Conservation (phyloP, 2,113 vertebrate genomes). For the Paratilapia polleni region DNA sequence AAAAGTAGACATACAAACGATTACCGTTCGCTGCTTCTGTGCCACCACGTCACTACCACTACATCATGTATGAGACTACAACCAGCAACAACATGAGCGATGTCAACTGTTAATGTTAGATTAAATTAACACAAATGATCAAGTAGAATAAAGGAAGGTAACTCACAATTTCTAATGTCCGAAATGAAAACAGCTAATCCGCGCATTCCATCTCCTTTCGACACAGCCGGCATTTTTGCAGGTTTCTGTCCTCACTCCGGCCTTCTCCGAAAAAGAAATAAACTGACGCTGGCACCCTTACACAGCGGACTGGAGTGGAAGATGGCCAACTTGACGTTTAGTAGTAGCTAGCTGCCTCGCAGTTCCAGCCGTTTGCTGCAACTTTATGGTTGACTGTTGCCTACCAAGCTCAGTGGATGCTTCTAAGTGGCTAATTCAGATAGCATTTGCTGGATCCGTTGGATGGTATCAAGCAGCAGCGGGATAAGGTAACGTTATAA, state of each 20-base stretch:
- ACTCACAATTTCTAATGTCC: slow-evolving; percentile 94
- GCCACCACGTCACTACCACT: not conserved
- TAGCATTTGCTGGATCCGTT: slow-evolving; percentile 42
- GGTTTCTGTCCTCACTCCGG: slow-evolving; percentile 58
- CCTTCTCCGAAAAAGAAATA: slow-evolving; percentile 52
- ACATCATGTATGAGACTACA: not conserved
- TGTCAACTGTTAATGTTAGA: not conserved
- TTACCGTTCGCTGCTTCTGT: not conserved
- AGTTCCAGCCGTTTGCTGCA: not conserved
- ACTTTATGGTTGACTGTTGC: not conserved
- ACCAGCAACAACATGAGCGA: not conserved
- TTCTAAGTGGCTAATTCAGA: not conserved
- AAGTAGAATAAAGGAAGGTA: not conserved
- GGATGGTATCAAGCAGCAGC: slow-evolving; percentile 32
- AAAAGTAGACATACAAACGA: not conserved
- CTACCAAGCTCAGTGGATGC: not conserved
- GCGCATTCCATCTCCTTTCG: slow-evolving; percentile 95
- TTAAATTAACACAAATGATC: not conserved
- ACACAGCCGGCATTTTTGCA: slow-evolving; percentile 92
- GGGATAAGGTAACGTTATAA: slow-evolving; percentile 50
- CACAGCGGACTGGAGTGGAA: slow-evolving; percentile 28
- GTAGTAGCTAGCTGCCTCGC: slow-evolving; percentile 7
- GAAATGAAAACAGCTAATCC: slow-evolving; percentile 95
- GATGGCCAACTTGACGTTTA: slow-evolving; percentile 44
- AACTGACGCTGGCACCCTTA: slow-evolving; percentile 49